These are phyloP conservation scores for Nothocercus julius DNA, from an alignment of 2,113 vertebrate species.

Conservation along the genomic window DNA sequence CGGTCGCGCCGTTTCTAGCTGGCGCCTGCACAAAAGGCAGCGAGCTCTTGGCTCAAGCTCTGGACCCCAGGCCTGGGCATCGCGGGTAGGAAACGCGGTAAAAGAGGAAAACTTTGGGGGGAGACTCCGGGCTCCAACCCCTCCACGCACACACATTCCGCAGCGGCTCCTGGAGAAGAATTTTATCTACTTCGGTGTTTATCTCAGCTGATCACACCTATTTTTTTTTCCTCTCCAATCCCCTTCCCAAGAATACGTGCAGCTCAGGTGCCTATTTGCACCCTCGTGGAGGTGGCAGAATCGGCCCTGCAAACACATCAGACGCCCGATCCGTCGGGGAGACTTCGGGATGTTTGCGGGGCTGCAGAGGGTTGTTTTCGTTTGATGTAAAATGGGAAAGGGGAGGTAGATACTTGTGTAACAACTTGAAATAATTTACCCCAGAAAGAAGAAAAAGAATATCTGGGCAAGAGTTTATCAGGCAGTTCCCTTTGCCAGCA, in stretches of 20 bases:
- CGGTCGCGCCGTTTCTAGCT: neutral
- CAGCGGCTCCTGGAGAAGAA: fast-evolving
- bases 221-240: fast-evolving
- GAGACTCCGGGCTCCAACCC: neutral
- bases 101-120: neutral
- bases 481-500: constrained; percentile 71
- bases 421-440: constrained; percentile 73
- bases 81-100: neutral
- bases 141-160: neutral
- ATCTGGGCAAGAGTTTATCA: constrained; percentile 78
- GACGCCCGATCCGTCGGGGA: neutral
- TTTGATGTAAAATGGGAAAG: neutral
- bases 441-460: constrained; percentile 46
- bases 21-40: neutral
- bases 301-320: neutral
- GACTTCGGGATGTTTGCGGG: neutral
- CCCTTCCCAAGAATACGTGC: neutral
- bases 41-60: neutral
- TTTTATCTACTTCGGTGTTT: neutral
- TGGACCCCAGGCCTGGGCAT: neutral
- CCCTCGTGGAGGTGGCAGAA: neutral
- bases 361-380: neutral
- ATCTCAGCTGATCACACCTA: fast-evolving
- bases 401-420: neutral
- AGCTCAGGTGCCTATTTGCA: neutral